These are phyloP conservation scores for Rhinolophus ferrumequinum DNA, from an alignment of 2,113 vertebrate species.

Conservation along the genomic window DNA sequence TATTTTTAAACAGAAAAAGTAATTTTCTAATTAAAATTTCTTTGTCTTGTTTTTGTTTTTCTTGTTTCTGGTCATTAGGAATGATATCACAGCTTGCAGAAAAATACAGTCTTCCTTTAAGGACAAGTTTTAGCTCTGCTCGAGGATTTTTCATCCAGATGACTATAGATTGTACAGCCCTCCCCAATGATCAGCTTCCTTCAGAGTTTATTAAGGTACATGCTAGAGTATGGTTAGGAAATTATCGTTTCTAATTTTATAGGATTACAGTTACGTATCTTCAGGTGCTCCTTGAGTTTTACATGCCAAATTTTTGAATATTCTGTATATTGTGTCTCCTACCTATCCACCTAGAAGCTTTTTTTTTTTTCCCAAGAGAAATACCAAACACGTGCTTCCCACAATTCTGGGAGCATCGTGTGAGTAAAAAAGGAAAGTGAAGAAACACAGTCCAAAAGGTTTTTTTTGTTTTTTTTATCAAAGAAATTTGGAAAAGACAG, in stretches of 20 bases:
- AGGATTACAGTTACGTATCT: not conserved
- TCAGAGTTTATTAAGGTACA: constrained; percentile 96
- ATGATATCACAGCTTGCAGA: constrained; percentile 93
- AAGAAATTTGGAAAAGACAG: constrained; percentile 45
- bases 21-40: constrained; percentile 20
- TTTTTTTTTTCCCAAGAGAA: not conserved
- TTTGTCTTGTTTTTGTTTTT: constrained; percentile 4
- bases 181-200: constrained; percentile 90
- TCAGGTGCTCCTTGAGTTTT: not conserved
- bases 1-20: not conserved
- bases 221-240: not conserved
- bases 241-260: constrained; percentile 49
- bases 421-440: not conserved
- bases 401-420: not conserved
- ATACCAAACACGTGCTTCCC: not conserved
- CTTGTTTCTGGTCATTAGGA: constrained; percentile 82
- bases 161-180: constrained; percentile 87
- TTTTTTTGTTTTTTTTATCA: constrained; percentile 55
- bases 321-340: not conserved
- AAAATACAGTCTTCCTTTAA: constrained; percentile 92
- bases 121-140: constrained; percentile 94
- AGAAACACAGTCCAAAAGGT: not conserved
- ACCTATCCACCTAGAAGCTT: not conserved
- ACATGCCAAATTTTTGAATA: not conserved
- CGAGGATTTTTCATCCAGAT: constrained; percentile 98